phyloP scores from a whole-genome alignment of 2,888 invertebrate genomes.

The Cepaea hortensis region DNA sequence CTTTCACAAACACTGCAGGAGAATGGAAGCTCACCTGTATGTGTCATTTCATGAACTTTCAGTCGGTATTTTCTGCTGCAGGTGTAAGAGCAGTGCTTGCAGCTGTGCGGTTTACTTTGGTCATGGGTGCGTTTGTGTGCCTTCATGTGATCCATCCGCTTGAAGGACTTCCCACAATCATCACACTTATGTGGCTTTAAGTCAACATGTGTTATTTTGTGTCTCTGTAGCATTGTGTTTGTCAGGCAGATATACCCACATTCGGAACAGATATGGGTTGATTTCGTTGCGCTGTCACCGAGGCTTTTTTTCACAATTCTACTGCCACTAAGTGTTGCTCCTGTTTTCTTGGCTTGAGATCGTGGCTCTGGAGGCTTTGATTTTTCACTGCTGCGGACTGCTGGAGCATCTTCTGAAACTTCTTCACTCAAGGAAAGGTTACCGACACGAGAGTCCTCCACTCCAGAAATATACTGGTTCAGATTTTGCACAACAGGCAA shows the following conservation, averaged over 20 bases:
- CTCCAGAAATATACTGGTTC: not conserved
- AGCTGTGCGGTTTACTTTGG: conserved; percentile 33
- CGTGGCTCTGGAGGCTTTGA: not conserved
- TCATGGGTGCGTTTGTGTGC: conserved; percentile 44
- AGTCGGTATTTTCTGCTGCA: conserved; percentile 36
- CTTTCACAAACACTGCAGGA: conserved; percentile 36
- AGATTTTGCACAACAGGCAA: not conserved
- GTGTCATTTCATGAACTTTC: conserved; percentile 34
- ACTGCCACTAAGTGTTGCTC: conserved; percentile 13
- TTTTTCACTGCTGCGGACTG: not conserved
- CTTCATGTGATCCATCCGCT: conserved; percentile 46
- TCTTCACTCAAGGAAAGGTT: not conserved
- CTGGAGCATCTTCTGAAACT: not conserved
- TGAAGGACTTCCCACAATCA: conserved; percentile 46
- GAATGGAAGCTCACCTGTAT: conserved; percentile 35
- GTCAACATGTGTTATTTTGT: conserved; percentile 46
- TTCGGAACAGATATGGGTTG: conserved; percentile 19
- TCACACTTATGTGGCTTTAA: conserved; percentile 49
- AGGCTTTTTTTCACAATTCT: not conserved
- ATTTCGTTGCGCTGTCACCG: conserved; percentile 8
- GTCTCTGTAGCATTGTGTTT: conserved; percentile 42
- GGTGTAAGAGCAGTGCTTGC: conserved; percentile 33
- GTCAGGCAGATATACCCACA: conserved; percentile 42
- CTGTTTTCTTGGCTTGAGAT: conserved; percentile 30
- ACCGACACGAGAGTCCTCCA: not conserved